Evolutionary conservation across 2,888 invertebrate species (phyloP), one percentile per base, ranked within the genome.

Genomic region (Hirtodrosophila cameraria): DNA sequence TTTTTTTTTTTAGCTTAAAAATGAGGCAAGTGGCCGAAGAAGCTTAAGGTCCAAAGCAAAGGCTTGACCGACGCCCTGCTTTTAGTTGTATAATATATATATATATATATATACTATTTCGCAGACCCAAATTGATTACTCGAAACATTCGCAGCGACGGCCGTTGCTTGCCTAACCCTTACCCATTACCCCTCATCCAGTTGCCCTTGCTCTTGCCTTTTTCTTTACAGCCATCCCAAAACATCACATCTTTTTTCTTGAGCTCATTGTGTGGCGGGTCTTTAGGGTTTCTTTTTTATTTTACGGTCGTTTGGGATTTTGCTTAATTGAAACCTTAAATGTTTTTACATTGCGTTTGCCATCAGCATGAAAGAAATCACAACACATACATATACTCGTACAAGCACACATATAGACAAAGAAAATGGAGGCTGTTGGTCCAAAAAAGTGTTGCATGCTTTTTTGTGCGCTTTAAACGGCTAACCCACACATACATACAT

Each of bases 251-350:
- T 28, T 33, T 66, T 43, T 58, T 41, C 33, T 13, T 28, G 15
- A 3, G 25, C 55, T 35, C 41, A 58, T 59, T 68, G 60, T 64
- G 39, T 46, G 53, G 42, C 35, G 41, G 30, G 45, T 45, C 38
- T 69, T 62, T 13, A 55, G 57, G 28, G 46, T 52, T 27, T 65
- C 50, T 43, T 50, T 63, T 58, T 59, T 53, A 27, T 33, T 54
- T 60, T 39, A 46, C 38, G 53, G 46, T 46, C 61, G 23, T 52
- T 70, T 69, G 64, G 78, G 77, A 73, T 71, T 82, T 76, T 64
- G 72, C 72, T 79, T 83, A 82, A 82, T 82, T 82, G 86, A 82
- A 82, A 70, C 86, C 82, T 82, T 85, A 73, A 82, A 85, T 83
- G 86, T 82, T 85, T 83, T 83, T 67, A 66, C 75, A 68, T 68